A percentile compares a stretch with the other conserved stretches of the same genome.
Evolutionary conservation across 1,140 invertebrate species (phyloP).

Genomic region (Riptortus pedestris): DNA sequence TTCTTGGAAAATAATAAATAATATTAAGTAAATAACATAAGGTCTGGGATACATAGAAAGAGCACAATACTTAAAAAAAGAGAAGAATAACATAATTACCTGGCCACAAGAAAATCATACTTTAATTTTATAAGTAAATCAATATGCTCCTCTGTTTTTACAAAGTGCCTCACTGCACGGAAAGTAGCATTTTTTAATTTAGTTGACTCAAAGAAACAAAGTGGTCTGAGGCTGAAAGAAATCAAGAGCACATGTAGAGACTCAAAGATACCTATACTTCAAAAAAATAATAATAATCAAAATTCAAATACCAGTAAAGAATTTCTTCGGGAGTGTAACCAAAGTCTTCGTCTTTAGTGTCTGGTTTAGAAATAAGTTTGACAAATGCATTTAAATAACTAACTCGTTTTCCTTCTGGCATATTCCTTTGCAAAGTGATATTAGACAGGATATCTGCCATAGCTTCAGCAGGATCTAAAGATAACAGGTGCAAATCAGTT

Average conservation of each 20-base stretch:
- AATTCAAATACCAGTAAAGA: slow-evolving; percentile 61
- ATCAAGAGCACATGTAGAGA: slow-evolving; percentile 9
- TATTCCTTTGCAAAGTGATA: slow-evolving; percentile 35
- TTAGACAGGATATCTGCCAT: slow-evolving; percentile 16
- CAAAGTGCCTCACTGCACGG: slow-evolving; percentile 70
- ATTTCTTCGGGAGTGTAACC: slow-evolving; percentile 65
- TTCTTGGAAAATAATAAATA: too few species aligned
- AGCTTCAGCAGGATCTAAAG: slow-evolving; percentile 18
- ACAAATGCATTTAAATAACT: slow-evolving; percentile 74
- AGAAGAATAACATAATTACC: too few species aligned
- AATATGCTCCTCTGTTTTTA: slow-evolving; percentile 65
- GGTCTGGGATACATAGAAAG: too few species aligned
- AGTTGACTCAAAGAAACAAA: slow-evolving; percentile 72
- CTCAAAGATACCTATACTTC: not conserved
- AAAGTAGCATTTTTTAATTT: slow-evolving; percentile 80
- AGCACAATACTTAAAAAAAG: too few species aligned
- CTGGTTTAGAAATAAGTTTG: slow-evolving; percentile 57
- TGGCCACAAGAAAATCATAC: slow-evolving; percentile 67
- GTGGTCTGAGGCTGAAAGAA: slow-evolving; percentile 68
- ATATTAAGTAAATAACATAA: too few species aligned
- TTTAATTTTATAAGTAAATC: slow-evolving; percentile 64
- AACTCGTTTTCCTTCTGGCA: slow-evolving; percentile 56
- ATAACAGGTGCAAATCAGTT: not conserved
- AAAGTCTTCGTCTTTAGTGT: slow-evolving; percentile 45
- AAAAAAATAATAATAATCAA: not conserved